Evolutionary conservation across 2,888 invertebrate genomes (phyloP).

Genomic region (Diaphora mendica): DNA sequence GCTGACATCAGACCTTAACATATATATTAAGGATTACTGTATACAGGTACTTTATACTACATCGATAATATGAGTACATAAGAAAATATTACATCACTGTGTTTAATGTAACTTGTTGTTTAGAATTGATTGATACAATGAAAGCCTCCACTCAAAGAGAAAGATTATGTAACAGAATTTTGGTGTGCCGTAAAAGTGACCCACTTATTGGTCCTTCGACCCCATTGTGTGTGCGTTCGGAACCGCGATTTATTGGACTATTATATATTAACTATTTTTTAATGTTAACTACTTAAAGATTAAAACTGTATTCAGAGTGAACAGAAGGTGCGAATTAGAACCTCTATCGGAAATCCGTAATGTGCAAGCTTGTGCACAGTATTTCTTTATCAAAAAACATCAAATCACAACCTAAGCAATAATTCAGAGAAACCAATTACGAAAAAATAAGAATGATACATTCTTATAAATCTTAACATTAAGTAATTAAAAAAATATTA

Average conservation of each 20-base stretch:
- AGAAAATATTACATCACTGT: conserved; percentile 23
- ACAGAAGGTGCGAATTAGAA: background rate
- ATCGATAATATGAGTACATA: background rate
- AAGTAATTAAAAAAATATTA: background rate
- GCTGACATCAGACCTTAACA: conserved; percentile 70
- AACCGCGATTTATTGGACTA: background rate
- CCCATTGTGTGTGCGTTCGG: background rate
- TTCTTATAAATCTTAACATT: background rate
- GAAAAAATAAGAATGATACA: background rate
- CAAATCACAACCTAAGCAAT: background rate
- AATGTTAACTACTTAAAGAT: background rate
- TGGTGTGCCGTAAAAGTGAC: background rate
- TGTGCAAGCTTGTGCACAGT: conserved; percentile 9
- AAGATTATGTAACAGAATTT: background rate
- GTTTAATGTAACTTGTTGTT: background rate
- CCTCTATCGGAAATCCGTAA: background rate
- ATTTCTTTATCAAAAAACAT: background rate
- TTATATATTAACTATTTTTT: background rate
- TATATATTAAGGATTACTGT: conserved; percentile 53
- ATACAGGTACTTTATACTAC: conserved; percentile 16
- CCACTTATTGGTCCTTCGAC: background rate
- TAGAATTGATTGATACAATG: conserved; percentile 17
- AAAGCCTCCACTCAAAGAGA: conserved; percentile 13
- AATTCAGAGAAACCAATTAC: background rate
- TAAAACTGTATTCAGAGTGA: background rate